Conservation (phyloP, 2,888 invertebrate genomes). For the Netelia melanura region DNA sequence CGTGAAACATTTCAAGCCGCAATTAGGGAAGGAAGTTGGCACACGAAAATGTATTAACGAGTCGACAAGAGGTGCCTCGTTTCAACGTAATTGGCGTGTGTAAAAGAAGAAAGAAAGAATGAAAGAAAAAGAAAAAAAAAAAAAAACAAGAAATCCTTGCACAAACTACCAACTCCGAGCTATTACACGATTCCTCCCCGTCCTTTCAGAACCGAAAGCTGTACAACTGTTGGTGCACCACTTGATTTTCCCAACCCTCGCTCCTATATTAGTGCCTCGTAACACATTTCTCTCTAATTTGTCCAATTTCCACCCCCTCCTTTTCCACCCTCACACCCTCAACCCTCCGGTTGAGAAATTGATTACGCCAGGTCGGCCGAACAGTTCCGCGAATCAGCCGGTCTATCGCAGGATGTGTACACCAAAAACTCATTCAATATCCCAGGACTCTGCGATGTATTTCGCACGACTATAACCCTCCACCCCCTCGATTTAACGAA, state of each 20-base stretch:
- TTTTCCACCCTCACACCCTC: not conserved
- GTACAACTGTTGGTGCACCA: too few relatives aligned
- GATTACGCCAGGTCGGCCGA: slow-evolving; percentile 16
- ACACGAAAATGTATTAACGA: slow-evolving; percentile 10
- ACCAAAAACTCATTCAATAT: too few relatives aligned
- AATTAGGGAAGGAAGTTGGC: slow-evolving; percentile 29
- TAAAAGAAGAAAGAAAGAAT: slow-evolving; percentile 14
- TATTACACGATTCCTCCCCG: too few relatives aligned
- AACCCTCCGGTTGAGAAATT: slow-evolving; percentile 8
- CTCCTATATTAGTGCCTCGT: too few relatives aligned
- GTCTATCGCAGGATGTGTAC: not conserved
- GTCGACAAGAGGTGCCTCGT: not conserved
- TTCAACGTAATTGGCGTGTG: slow-evolving; percentile 45
- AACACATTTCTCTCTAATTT: too few relatives aligned
- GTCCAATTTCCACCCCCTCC: not conserved
- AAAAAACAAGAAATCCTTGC: slow-evolving; percentile 36
- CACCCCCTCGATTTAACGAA: too few relatives aligned
- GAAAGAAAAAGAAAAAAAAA: too few relatives aligned
- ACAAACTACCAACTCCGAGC: slow-evolving; percentile 7
- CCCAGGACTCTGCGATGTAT: too few relatives aligned
- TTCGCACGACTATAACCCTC: too few relatives aligned
- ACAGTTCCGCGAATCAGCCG: not conserved
- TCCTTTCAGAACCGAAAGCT: too few relatives aligned
- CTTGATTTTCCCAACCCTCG: too few relatives aligned
- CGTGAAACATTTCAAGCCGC: slow-evolving; percentile 26